Evolutionary conservation across 2,113 vertebrate species (phyloP).

Genomic region (Sardina pilchardus): DNA sequence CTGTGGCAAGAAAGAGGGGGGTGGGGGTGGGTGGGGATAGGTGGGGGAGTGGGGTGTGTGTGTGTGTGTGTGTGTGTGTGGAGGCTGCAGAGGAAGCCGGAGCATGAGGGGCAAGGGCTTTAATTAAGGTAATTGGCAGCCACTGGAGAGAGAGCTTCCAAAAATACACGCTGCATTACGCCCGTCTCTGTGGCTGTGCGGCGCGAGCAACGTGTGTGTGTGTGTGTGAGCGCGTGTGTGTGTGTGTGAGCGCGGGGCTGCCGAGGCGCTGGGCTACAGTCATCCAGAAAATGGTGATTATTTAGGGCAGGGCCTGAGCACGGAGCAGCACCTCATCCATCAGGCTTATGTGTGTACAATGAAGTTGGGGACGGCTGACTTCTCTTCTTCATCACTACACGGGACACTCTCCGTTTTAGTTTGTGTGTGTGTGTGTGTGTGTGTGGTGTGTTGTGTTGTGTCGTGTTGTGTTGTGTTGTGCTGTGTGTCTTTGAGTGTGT

Average conservation of each 20-base stretch:
- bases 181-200: neutral
- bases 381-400: neutral
- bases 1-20: neutral
- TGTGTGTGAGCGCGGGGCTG: too few relatives aligned
- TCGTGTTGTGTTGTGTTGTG: too few relatives aligned
- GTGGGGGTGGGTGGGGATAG: neutral
- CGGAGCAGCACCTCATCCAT: neutral
- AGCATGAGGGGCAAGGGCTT: neutral
- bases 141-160: constrained; percentile 9
- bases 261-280: constrained; percentile 2
- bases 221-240: too few relatives aligned
- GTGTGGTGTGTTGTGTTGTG: neutral
- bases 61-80: too few relatives aligned
- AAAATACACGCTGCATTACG: constrained; percentile 11
- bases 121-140: constrained; percentile 11
- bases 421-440: too few relatives aligned
- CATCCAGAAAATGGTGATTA: constrained; percentile 11
- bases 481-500: too few relatives aligned
- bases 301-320: neutral
- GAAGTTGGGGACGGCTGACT: neutral
- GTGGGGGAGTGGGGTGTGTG: neutral
- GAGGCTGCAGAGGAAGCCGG: neutral
- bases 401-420: neutral
- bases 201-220: too few relatives aligned
- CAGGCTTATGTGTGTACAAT: constrained; percentile 8